phyloP scores from a whole-genome alignment of 2,113 vertebrate genomes.

The Meles meles region DNA sequence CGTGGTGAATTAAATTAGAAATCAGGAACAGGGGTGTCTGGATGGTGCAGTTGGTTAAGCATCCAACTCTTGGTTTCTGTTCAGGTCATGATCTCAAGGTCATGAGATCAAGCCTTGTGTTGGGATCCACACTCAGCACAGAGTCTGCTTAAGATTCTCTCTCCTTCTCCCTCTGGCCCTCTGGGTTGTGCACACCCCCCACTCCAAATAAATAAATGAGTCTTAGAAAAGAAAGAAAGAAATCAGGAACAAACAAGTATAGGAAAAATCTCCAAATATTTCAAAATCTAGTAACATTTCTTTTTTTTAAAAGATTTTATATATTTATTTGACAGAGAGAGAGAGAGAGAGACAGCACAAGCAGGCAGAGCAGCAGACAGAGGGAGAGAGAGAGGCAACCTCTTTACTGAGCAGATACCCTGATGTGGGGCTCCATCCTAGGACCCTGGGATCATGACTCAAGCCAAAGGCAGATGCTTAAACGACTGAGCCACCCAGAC shows the following conservation, averaged over 20 bases:
- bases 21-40: neutral
- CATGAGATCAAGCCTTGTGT: neutral
- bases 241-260: neutral
- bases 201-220: neutral
- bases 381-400: no score
- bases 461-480: no score
- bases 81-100: neutral
- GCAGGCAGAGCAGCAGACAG: no score
- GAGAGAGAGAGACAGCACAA: no score
- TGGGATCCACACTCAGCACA: neutral
- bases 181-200: no score
- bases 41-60: neutral
- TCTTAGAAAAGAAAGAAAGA: neutral
- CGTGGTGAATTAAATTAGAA: neutral
- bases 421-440: no score
- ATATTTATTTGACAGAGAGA: no score
- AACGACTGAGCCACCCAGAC: no score
- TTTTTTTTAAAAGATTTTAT: no score
- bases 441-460: no score
- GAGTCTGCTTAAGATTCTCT: neutral
- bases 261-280: neutral
- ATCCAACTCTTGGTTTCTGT: neutral
- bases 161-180: neutral
- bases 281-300: neutral
- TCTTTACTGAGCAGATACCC: no score